Conservation (phyloP, 2,888 invertebrate genomes). For the Mimachlamys varia region DNA sequence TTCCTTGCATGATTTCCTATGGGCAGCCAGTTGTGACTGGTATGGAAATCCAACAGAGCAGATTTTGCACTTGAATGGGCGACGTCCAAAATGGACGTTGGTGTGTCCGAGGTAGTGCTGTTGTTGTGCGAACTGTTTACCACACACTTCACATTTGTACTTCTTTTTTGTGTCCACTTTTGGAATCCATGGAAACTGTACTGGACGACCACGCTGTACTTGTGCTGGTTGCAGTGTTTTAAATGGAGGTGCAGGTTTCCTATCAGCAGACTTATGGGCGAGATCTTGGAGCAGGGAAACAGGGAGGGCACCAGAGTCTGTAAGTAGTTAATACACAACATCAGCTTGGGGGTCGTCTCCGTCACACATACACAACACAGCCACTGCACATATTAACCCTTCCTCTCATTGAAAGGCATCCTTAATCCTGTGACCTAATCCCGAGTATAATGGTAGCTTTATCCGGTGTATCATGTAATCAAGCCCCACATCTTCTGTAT, state of each 20-base stretch:
- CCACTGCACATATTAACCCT: background rate
- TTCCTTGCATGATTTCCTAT: slow-evolving; percentile 5
- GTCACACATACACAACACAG: slow-evolving; percentile 27
- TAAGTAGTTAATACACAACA: slow-evolving; percentile 29
- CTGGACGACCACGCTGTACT: slow-evolving; percentile 11
- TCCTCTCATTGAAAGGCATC: background rate
- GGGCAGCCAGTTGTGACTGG: slow-evolving; percentile 13
- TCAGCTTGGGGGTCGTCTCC: slow-evolving; percentile 10
- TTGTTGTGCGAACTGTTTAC: slow-evolving; percentile 28
- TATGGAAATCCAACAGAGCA: slow-evolving; percentile 22
- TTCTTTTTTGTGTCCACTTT: slow-evolving; percentile 19
- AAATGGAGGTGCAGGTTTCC: background rate
- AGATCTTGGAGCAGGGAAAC: background rate
- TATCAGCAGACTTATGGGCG: background rate
- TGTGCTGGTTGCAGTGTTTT: background rate
- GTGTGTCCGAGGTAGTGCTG: slow-evolving; percentile 29
- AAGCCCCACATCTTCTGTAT: background rate
- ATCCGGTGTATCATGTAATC: background rate
- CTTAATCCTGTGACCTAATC: background rate
- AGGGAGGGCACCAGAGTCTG: background rate
- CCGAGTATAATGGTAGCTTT: background rate
- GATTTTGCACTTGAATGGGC: slow-evolving; percentile 14
- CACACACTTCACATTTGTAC: slow-evolving; percentile 22
- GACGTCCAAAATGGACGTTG: slow-evolving; percentile 23
- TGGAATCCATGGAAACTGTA: slow-evolving; percentile 23